Base-by-base conservation (phyloP, 2,888 invertebrate genomes). In the Drosophila subsilvestris region DNA sequence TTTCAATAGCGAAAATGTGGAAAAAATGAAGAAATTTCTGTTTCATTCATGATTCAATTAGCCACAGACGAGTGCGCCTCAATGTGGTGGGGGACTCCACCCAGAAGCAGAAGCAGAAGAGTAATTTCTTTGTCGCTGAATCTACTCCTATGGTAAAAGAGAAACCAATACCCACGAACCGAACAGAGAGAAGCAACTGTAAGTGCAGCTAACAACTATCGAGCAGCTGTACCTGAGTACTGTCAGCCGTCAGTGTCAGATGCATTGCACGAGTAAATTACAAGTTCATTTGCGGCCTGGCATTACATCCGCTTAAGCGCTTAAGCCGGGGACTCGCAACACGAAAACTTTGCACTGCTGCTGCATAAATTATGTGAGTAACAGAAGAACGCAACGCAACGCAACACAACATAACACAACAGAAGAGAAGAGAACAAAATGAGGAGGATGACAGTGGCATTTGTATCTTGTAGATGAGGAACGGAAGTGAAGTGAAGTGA, bases 221-320 rank as follows among this genome's bases (percentile, higher is more conserved):
- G 32, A 53, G 45, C 42, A 22, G 53, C 37, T 14, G 48, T 60
- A 65, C 44, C 57, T 54, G 57, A 50, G 54, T 68, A 63, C 67
- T 56, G 66, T 73, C 66, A 78, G 65, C 71, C 56, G 69, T 63
- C 88, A 86, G 86, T 86, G 86, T 86, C 88, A 86, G 82, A 88
- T 80, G 79, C 86, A 79, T 70, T 82, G 85, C n/a, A 37, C n/a
- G 37, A 37, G 37, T 68, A 76, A 86, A 81, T 88, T 86, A 79
- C 88, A 86, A 86, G 83, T 86, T 86, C 88, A 86, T 87, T 86
- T 83, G 73, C 69, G 71, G 67, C 68, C 68, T 80, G 78, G 78
- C 72, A 84, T 75, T 78, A 83, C 88, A 85, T 86, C 86, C 85
- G 83, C 74, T 75, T 61, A 71, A 60, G 61, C 47, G 59, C 74